A percentile compares a stretch with the other conserved stretches of the same genome.
Evolutionary conservation across 35 echinoderm and acorn worm species (phyloP).

Genomic region (Apostichopus parvimensis): DNA sequence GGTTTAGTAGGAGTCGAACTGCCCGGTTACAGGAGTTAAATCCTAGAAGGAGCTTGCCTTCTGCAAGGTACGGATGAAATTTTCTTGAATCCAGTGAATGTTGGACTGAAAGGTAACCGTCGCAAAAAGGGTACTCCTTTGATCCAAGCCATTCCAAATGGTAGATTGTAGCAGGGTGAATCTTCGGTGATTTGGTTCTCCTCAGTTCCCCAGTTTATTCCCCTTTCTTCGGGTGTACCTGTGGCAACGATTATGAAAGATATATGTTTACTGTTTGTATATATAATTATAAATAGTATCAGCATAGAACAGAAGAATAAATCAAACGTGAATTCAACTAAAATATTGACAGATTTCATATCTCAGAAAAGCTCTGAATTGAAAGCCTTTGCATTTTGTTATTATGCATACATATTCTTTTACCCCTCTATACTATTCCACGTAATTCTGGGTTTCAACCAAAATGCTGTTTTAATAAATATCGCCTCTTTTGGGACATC

Average conservation of each 20-base stretch:
- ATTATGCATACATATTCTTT: no score
- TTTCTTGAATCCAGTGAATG: background rate
- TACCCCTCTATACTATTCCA: background rate
- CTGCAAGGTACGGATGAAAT: background rate
- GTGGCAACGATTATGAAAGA: no score
- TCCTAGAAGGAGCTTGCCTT: background rate
- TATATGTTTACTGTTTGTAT: background rate
- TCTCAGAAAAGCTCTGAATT: no score
- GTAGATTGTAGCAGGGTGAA: constrained; percentile 2
- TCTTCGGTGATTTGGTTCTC: background rate
- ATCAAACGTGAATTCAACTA: no score
- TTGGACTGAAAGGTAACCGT: background rate
- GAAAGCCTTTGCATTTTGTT: no score
- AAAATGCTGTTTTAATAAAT: no score
- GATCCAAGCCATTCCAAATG: constrained; percentile 20
- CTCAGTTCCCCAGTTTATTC: background rate
- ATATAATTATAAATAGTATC: background rate
- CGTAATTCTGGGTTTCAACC: background rate
- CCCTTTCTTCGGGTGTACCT: constrained; percentile 16
- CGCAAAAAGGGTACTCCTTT: background rate
- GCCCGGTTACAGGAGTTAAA: background rate
- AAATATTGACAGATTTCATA: no score
- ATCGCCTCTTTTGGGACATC: no score
- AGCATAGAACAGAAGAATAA: no score
- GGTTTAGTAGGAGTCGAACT: no score